These are phyloP conservation scores for Pelusios castaneus DNA, from an alignment of 2,113 vertebrate genomes.

Conservation along the genomic window DNA sequence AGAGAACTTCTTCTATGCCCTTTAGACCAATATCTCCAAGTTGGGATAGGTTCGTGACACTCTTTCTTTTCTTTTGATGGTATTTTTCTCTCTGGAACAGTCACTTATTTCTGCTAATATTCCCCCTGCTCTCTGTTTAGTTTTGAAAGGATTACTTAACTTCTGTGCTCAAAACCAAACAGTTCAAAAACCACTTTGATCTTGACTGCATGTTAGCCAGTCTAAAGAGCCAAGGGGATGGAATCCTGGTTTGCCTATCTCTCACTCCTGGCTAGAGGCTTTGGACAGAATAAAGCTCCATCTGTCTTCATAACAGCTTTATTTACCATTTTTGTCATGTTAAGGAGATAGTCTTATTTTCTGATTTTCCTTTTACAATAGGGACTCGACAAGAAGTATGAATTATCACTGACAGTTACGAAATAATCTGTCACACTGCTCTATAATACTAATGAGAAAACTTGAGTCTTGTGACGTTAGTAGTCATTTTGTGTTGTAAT, in stretches of 20 bases:
- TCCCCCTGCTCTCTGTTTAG: not conserved
- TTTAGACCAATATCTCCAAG: no score
- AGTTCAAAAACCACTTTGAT: conserved; percentile 2
- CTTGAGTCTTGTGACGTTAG: conserved; percentile 29
- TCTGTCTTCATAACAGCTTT: conserved; percentile 25
- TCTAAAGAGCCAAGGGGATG: not conserved
- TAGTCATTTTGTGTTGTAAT: conserved; percentile 53
- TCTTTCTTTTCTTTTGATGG: no score
- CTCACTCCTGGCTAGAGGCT: not conserved
- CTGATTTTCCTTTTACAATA: not conserved
- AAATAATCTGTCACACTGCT: conserved; percentile 52
- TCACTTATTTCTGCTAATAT: not conserved
- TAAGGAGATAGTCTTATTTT: conserved; percentile 22
- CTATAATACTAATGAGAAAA: conserved; percentile 49
- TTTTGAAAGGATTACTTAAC: not conserved
- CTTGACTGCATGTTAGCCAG: not conserved
- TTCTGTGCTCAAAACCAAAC: not conserved
- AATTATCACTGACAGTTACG: conserved; percentile 44
- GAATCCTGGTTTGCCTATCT: conserved; percentile 7
- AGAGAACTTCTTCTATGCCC: not conserved
- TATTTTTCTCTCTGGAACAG: no score
- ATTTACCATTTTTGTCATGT: conserved; percentile 24
- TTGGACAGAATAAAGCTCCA: conserved; percentile 29
- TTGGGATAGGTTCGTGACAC: no score
- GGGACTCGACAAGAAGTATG: not conserved